These are phyloP conservation scores for Centropus unirufus DNA, from an alignment of 2,113 vertebrate genomes.

Conservation along the genomic window DNA sequence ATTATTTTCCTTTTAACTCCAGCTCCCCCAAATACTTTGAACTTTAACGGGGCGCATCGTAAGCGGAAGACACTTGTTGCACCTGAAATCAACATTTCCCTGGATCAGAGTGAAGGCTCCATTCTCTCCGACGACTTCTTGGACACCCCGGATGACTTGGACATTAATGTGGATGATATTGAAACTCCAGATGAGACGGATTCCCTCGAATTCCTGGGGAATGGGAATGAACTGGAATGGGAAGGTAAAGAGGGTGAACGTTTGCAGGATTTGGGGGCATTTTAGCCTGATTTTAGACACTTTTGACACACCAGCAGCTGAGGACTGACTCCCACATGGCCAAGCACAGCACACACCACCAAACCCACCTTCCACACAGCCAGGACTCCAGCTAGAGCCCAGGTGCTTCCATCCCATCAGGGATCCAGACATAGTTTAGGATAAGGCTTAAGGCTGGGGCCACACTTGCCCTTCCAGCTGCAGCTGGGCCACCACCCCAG, in stretches of 20 bases:
- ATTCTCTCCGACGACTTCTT: constrained; percentile 93
- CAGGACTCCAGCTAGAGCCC: not conserved
- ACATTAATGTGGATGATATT: constrained; percentile 96
- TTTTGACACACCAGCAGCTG: not conserved
- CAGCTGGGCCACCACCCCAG: not conserved
- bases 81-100: constrained; percentile 94
- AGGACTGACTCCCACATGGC: not conserved
- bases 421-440: not conserved
- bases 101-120: constrained; percentile 97
- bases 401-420: not conserved
- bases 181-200: constrained; percentile 97
- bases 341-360: not conserved
- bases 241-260: constrained; percentile 81
- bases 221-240: constrained; percentile 95
- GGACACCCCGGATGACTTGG: constrained; percentile 94
- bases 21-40: constrained; percentile 88
- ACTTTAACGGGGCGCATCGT: constrained; percentile 80
- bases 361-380: not conserved
- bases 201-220: constrained; percentile 93
- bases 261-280: not conserved
- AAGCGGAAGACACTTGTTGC: constrained; percentile 92
- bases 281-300: not conserved
- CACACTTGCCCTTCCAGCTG: not conserved
- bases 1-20: not conserved
- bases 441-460: not conserved